A percentile compares a stretch with the other conserved stretches of the same genome.
Conservation (phyloP, 2,113 vertebrate species). For the Chascanopsetta lugubris region DNA sequence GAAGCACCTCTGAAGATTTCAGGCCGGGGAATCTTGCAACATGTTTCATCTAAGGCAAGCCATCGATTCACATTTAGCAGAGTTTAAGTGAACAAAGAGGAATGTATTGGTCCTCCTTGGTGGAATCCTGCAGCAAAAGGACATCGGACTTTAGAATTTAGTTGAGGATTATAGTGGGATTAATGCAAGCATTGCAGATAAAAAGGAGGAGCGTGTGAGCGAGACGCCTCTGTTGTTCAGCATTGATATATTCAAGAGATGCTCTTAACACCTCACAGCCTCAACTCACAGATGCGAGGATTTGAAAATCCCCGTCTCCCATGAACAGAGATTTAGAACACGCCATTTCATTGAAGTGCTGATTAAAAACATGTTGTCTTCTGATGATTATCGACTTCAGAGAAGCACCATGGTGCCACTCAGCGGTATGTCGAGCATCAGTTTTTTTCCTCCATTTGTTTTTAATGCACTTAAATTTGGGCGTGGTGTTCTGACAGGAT, state of each 20-base stretch:
- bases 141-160: slow-evolving; percentile 47
- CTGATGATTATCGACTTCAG: slow-evolving; percentile 14
- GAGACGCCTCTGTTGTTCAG: slow-evolving; percentile 33
- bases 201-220: slow-evolving; percentile 16
- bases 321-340: slow-evolving; percentile 20
- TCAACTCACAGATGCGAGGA: slow-evolving; percentile 46
- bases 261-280: slow-evolving; percentile 49
- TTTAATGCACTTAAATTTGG: background rate
- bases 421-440: background rate
- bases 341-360: slow-evolving; percentile 29
- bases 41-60: slow-evolving; percentile 21
- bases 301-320: slow-evolving; percentile 25
- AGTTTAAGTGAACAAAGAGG: slow-evolving; percentile 54
- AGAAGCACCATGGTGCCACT: slow-evolving; percentile 5
- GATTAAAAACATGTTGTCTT: slow-evolving; percentile 46
- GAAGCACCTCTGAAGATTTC: slow-evolving; percentile 28
- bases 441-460: background rate
- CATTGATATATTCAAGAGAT: slow-evolving; percentile 67
- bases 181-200: slow-evolving; percentile 37
- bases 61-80: slow-evolving; percentile 29
- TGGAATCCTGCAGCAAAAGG: slow-evolving; percentile 26
- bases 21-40: slow-evolving; percentile 24
- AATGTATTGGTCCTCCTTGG: slow-evolving; percentile 40
- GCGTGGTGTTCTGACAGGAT: background rate
- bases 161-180: slow-evolving; percentile 53